A percentile compares a stretch with the other conserved stretches of the same genome.
phyloP scores from a whole-genome alignment of 2,888 invertebrate species.

The Eucera pruinosa region DNA sequence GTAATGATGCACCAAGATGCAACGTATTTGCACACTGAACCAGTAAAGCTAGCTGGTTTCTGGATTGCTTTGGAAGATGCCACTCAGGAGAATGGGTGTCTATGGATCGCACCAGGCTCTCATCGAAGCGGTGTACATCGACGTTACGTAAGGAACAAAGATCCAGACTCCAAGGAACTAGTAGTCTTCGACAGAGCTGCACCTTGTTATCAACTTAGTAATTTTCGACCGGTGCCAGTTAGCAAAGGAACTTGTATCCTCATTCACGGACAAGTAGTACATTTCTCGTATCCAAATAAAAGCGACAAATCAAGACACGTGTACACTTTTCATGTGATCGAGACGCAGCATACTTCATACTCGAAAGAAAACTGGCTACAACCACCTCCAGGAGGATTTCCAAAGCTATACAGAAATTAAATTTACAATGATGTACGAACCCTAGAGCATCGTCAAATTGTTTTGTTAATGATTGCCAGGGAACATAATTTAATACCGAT shows the following conservation, averaged over 20 bases:
- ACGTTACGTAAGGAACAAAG: slow-evolving; percentile 89
- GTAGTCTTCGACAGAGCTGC: slow-evolving; percentile 89
- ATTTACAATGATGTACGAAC: not conserved
- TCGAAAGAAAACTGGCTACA: slow-evolving; percentile 95
- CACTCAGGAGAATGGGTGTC: slow-evolving; percentile 96
- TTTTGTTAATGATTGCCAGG: slow-evolving; percentile 12
- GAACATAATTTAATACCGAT: slow-evolving; percentile 23
- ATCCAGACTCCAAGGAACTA: slow-evolving; percentile 86
- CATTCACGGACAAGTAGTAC: slow-evolving; percentile 96
- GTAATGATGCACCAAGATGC: slow-evolving; percentile 94
- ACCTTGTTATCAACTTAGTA: slow-evolving; percentile 89
- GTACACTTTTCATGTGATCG: slow-evolving; percentile 97
- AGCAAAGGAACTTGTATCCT: slow-evolving; percentile 94
- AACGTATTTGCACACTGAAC: slow-evolving; percentile 94
- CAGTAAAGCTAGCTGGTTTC: slow-evolving; percentile 92
- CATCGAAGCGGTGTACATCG: slow-evolving; percentile 93
- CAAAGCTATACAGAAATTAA: slow-evolving; percentile 88
- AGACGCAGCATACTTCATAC: slow-evolving; percentile 90
- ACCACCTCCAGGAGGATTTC: slow-evolving; percentile 89
- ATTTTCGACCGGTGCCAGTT: slow-evolving; percentile 92
- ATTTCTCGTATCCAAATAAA: slow-evolving; percentile 94
- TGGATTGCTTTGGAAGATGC: slow-evolving; percentile 99
- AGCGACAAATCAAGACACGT: slow-evolving; percentile 94
- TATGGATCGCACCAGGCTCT: slow-evolving; percentile 96
- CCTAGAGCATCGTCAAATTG: not conserved